These are phyloP conservation scores for Thera obeliscata DNA, from an alignment of 2,888 invertebrate species.

Conservation along the genomic window DNA sequence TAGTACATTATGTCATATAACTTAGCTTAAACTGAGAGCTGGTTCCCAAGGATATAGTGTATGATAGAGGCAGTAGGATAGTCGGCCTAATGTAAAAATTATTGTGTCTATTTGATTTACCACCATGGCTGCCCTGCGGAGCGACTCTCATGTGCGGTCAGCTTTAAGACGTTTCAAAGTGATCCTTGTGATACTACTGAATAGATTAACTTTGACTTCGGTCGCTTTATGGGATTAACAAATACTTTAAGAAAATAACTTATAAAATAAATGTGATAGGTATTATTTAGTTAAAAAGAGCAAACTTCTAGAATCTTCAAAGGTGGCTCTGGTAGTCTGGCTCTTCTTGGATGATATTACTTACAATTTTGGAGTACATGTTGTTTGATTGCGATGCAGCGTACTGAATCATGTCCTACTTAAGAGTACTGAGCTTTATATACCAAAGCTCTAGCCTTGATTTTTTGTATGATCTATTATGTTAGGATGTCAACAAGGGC, in stretches of 20 bases:
- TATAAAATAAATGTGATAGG: not conserved
- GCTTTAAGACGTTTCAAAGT: too few relatives aligned
- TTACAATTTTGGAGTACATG: constrained; percentile 73
- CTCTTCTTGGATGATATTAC: constrained; percentile 36
- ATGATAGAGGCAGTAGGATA: too few relatives aligned
- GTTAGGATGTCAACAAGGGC: constrained; percentile 51
- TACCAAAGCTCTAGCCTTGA: constrained; percentile 65
- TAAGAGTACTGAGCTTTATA: constrained; percentile 55
- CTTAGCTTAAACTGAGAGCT: too few relatives aligned
- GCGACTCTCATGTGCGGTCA: too few relatives aligned
- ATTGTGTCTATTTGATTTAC: too few relatives aligned
- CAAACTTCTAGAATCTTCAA: not conserved
- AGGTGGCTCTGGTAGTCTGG: not conserved
- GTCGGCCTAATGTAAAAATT: too few relatives aligned
- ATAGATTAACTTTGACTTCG: too few relatives aligned
- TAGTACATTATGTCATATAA: too few relatives aligned
- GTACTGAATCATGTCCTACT: constrained; percentile 57
- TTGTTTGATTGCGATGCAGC: constrained; percentile 57
- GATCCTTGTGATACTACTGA: too few relatives aligned
- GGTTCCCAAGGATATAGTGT: too few relatives aligned
- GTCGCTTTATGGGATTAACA: too few relatives aligned
- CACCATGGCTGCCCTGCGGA: too few relatives aligned
- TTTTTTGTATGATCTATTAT: constrained; percentile 59
- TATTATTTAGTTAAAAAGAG: not conserved
- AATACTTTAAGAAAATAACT: not conserved